phyloP scores from a whole-genome alignment of 2,888 invertebrate species.

The Agelastica alni region DNA sequence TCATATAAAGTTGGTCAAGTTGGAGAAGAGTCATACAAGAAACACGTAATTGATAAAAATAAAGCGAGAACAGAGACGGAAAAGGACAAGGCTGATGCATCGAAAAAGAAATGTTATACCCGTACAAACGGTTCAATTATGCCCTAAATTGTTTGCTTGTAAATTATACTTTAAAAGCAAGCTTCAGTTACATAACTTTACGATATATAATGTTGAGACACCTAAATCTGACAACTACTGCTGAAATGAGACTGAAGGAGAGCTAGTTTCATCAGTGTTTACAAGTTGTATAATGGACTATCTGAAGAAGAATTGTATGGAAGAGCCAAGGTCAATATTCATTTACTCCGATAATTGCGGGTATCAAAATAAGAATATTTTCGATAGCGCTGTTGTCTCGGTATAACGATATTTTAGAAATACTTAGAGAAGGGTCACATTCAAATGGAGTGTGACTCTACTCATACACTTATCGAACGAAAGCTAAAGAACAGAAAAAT shows the following conservation, averaged over 20 bases:
- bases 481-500: neutral
- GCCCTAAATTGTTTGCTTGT: neutral
- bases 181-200: neutral
- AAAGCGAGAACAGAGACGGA: neutral
- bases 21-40: neutral
- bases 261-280: neutral
- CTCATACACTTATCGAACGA: no score
- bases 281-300: conserved; percentile 1
- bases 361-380: neutral
- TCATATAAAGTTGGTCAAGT: conserved; percentile 17
- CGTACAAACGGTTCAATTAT: neutral
- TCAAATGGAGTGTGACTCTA: no score
- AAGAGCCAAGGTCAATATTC: no score
- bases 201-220: neutral
- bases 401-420: neutral
- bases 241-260: neutral
- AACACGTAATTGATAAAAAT: neutral
- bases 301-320: no score
- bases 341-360: neutral
- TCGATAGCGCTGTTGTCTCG: neutral
- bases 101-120: no score
- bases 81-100: neutral
- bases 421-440: no score
- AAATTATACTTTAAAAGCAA: neutral
- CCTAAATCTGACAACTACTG: neutral